Base-by-base conservation (phyloP, 2,113 vertebrate species). In the Coregonus clupeaformis region DNA sequence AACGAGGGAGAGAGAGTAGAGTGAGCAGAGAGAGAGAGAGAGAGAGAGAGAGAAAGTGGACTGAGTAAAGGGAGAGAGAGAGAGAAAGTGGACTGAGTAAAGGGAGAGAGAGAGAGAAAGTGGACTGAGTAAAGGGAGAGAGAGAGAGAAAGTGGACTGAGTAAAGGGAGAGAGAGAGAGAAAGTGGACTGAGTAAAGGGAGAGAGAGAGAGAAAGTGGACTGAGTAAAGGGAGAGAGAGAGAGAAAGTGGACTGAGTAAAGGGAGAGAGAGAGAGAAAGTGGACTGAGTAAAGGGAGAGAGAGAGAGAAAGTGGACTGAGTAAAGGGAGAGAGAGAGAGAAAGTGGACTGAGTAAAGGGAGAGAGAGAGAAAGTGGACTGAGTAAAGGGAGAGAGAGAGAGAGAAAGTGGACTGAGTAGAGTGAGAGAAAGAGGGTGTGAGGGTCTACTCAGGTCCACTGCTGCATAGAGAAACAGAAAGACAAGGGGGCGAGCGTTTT, bases 401-500 rank as follows among this genome's bases (percentile, higher is more conserved):
- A 14, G 47, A 20, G 74, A 4, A 29, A 5, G 1, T 2, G 3
- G 7, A 6, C 2, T 1, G 62, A 64, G 62, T n/a, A 64, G 62
- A 16, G 62, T 3, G n/a, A 63, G 60, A 63, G 30, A 36, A 1
- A 32, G 25, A 11, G 67, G 4, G 5, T 20, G 4, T 62, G 25
- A 57, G 52, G 6, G 68, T 45, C 25, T 42, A 13, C 9, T 69
- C 20, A 65, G 67, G 65, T 69, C 69, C 22, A 45, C 68, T 14
- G 24, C 45, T 78, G 71, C 69, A 49, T 20, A 6, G 64, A 63
- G 0, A 16, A 3, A 16, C 0, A 47, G 6, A 29, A 47, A 72
- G 45, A 55, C 18, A 29, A 69, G n/a, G 14, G 7, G 32, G 65
- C 42, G 25, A 72, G 64, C 74, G 42, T 49, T 7, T 72, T 62